Conservation (phyloP, 2,797 vertebrate species). For the Eulemur rubriventer region DNA sequence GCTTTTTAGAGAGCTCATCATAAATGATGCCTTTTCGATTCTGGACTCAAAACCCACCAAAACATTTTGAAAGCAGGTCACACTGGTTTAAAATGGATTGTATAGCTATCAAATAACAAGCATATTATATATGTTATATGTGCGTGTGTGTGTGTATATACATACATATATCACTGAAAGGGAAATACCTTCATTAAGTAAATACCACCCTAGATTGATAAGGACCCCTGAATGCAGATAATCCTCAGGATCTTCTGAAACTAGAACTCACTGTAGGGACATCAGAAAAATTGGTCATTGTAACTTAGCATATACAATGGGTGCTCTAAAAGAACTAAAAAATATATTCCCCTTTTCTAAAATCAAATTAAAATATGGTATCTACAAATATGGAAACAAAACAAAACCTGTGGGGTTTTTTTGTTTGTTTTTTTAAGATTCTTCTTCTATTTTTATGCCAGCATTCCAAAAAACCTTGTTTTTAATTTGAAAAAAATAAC, state of each 20-base stretch:
- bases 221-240: background rate
- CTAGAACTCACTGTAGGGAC: background rate
- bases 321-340: background rate
- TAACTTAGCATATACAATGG: background rate
- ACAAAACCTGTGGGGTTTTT: background rate
- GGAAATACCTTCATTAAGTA: background rate
- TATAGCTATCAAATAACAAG: background rate
- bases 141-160: background rate
- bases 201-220: background rate
- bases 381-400: background rate
- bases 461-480: background rate
- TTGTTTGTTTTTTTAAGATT: too few species aligned
- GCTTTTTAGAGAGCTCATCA: conserved; percentile 10
- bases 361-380: background rate
- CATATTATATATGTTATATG: background rate
- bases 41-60: background rate
- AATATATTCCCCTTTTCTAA: background rate
- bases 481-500: background rate
- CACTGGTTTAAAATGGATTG: background rate
- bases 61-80: conserved; percentile 18
- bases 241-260: background rate
- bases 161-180: background rate
- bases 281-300: background rate
- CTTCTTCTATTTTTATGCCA: too few species aligned
- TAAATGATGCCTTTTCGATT: background rate